phyloP scores from a whole-genome alignment of 2,888 invertebrate species.

The Axea sp. region DNA sequence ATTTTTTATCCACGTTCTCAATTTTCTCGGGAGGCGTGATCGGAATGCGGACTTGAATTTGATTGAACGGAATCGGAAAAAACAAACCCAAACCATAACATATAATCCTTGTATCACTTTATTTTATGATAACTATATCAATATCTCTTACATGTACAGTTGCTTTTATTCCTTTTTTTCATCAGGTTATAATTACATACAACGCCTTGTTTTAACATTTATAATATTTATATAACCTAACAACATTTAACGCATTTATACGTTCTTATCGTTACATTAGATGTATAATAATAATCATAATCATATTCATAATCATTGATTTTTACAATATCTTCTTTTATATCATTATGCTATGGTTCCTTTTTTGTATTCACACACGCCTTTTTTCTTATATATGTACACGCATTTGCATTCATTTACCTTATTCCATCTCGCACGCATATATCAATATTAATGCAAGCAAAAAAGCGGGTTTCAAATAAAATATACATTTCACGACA shows the following conservation, averaged over 20 bases:
- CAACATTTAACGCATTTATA: slow-evolving; percentile 64
- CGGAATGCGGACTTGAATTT: slow-evolving; percentile 20
- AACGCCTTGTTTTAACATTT: slow-evolving; percentile 63
- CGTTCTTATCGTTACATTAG: slow-evolving; percentile 50
- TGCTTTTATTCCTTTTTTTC: slow-evolving; percentile 26
- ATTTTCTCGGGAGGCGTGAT: slow-evolving; percentile 35
- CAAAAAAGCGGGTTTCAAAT: slow-evolving; percentile 40
- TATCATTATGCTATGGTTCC: slow-evolving; percentile 1
- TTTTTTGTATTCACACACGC: slow-evolving; percentile 10
- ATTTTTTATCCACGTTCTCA: too few species aligned
- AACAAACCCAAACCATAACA: slow-evolving; percentile 30
- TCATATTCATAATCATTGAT: slow-evolving; percentile 21
- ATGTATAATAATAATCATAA: slow-evolving; percentile 40
- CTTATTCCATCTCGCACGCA: slow-evolving; percentile 27
- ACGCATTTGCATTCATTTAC: slow-evolving; percentile 42
- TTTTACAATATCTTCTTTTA: slow-evolving; percentile 40
- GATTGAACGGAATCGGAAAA: slow-evolving; percentile 26
- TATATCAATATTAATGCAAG: slow-evolving; percentile 38
- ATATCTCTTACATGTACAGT: slow-evolving; percentile 63
- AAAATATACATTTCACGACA: slow-evolving; percentile 36
- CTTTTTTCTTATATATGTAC: slow-evolving; percentile 37
- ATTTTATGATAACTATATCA: slow-evolving; percentile 62
- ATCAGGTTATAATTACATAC: slow-evolving; percentile 62
- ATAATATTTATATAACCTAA: slow-evolving; percentile 65
- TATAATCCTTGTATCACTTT: slow-evolving; percentile 62